A percentile compares a stretch with the other conserved stretches of the same genome.
Conservation (phyloP, 2,113 vertebrate genomes). For the Dicentrarchus labrax region DNA sequence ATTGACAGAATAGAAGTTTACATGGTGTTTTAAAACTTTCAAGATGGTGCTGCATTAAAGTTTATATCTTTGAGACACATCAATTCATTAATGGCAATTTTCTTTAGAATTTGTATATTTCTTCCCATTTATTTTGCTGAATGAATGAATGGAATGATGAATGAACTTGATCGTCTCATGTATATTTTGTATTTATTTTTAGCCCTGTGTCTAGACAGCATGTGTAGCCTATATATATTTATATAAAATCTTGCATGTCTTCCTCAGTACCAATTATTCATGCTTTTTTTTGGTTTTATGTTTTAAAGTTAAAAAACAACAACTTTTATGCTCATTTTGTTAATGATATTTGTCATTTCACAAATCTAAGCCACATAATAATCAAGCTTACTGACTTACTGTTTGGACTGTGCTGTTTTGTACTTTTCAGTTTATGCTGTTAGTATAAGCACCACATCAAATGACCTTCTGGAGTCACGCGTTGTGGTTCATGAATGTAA, state of each 20-base stretch:
- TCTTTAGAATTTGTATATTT: neutral
- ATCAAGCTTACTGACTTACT: neutral
- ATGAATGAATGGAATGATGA: too few species aligned
- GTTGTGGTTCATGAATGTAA: neutral
- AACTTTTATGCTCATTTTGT: neutral
- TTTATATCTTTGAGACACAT: constrained; percentile 1
- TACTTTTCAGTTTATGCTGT: neutral
- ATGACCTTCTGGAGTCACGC: neutral
- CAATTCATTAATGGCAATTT: neutral
- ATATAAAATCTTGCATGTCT: neutral
- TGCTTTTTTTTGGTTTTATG: neutral
- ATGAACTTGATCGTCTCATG: neutral
- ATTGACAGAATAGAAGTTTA: constrained; percentile 5
- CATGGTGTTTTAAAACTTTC: constrained; percentile 3
- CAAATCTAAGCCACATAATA: neutral
- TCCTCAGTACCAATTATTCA: neutral
- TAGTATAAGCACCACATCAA: neutral
- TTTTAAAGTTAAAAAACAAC: neutral
- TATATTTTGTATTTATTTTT: neutral
- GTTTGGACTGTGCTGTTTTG: neutral
- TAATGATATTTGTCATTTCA: neutral
- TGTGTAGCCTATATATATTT: too few species aligned
- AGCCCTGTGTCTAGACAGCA: too few species aligned
- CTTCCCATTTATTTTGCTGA: neutral
- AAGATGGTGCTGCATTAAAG: neutral